Evolutionary conservation across 1,140 invertebrate genomes (phyloP).

Genomic region (Paralvinella palmiformis): DNA sequence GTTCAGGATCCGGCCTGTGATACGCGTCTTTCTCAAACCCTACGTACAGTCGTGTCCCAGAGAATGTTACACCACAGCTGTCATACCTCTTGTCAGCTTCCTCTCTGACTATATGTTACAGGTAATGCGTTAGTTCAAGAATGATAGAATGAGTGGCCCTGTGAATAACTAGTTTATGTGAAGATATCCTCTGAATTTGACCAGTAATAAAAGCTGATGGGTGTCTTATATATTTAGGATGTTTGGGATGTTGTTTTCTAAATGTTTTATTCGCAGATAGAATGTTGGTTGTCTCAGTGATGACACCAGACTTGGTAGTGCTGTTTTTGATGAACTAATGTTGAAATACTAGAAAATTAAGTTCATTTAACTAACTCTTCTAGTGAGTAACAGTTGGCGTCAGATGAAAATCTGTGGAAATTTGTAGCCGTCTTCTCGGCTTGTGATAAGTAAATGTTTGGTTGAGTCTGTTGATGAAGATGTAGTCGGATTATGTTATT

Average conservation of each 20-base stretch:
- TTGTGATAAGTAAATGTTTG: no score
- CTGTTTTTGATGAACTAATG: no score
- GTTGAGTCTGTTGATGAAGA: no score
- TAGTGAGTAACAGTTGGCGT: no score
- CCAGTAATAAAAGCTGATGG: neutral
- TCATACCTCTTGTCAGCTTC: conserved; percentile 64
- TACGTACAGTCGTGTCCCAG: conserved; percentile 79
- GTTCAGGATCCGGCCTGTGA: conserved; percentile 71
- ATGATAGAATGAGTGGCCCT: neutral
- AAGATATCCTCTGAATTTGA: neutral
- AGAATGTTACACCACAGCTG: conserved; percentile 65
- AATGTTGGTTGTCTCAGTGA: neutral
- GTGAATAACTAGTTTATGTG: neutral
- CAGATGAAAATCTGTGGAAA: no score
- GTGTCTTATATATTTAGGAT: neutral
- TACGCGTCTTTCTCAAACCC: conserved; percentile 76
- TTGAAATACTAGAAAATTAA: no score
- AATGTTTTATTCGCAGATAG: neutral
- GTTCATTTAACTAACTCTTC: no score
- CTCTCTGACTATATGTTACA: conserved; percentile 68
- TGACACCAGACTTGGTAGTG: no score
- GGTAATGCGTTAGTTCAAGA: conserved; percentile 20
- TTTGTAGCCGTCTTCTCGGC: no score
- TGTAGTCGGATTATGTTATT: no score
- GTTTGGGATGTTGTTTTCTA: neutral